Conservation (phyloP, 64 coral and sea anemone genomes). For the Porites lutea region DNA sequence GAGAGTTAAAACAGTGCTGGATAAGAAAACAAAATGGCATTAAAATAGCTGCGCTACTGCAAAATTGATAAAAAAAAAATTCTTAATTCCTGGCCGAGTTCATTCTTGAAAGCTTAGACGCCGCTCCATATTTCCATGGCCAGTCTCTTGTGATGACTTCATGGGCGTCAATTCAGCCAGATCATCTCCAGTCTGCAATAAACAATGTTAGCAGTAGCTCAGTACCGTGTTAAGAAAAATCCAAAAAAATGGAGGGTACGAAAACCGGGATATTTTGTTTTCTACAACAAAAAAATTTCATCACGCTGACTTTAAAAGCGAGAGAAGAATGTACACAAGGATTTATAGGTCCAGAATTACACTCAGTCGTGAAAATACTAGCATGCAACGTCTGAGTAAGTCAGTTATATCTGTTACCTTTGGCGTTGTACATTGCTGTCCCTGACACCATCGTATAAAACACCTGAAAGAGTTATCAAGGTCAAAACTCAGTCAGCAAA, state of each 20-base stretch:
- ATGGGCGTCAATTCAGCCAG: slow-evolving; percentile 66
- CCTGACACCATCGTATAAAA: slow-evolving; percentile 66
- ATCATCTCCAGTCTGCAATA: slow-evolving; percentile 39
- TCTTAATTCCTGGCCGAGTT: background rate
- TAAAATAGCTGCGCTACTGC: background rate
- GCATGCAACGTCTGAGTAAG: too few species aligned
- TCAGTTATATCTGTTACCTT: slow-evolving; percentile 48
- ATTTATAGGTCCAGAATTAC: too few species aligned
- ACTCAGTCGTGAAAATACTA: too few species aligned
- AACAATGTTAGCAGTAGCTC: background rate
- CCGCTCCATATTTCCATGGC: background rate
- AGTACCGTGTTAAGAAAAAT: too few species aligned
- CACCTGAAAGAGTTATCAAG: slow-evolving; percentile 39
- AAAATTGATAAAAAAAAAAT: background rate
- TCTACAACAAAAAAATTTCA: too few species aligned
- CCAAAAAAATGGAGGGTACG: too few species aligned
- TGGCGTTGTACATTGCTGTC: slow-evolving; percentile 79
- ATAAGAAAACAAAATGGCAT: background rate
- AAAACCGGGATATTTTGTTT: too few species aligned
- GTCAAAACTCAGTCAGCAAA: background rate
- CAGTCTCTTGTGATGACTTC: slow-evolving; percentile 31
- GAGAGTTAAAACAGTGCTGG: too few species aligned
- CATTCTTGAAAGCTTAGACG: slow-evolving; percentile 20
- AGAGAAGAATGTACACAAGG: too few species aligned
- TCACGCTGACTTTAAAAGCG: too few species aligned